phyloP scores from a whole-genome alignment of 2,888 invertebrate species.

The Tethea ocularis region DNA sequence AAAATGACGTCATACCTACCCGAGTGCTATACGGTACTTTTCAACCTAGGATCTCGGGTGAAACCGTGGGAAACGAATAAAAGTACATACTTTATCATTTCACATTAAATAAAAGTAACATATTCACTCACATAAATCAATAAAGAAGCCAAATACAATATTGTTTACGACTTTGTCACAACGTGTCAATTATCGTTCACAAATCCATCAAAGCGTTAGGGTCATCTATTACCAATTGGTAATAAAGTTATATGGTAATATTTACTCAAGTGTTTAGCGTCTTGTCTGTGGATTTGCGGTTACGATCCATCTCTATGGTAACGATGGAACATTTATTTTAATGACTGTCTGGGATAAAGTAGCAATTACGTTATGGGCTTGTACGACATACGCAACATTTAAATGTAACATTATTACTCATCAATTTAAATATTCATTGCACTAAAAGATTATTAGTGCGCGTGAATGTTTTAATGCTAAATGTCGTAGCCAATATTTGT shows the following conservation, averaged over 20 bases:
- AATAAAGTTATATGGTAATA: constrained; percentile 49
- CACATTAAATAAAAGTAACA: not conserved
- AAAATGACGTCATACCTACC: too few relatives aligned
- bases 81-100: too few relatives aligned
- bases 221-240: constrained; percentile 40
- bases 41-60: too few relatives aligned
- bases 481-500: not conserved
- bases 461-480: not conserved
- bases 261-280: constrained; percentile 26
- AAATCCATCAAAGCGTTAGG: constrained; percentile 44
- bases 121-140: constrained; percentile 36
- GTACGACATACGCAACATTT: not conserved
- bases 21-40: too few relatives aligned
- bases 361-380: not conserved
- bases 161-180: constrained; percentile 32
- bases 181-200: constrained; percentile 43
- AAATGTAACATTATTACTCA: not conserved
- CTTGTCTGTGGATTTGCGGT: not conserved
- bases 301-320: constrained; percentile 16
- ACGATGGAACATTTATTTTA: constrained; percentile 18
- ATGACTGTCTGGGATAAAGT: constrained; percentile 1
- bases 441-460: not conserved
- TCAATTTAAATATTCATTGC: not conserved
- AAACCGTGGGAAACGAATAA: too few relatives aligned
- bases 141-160: constrained; percentile 16